These are phyloP conservation scores for Meghimatium bilineatum DNA, from an alignment of 2,888 invertebrate species.

Conservation along the genomic window DNA sequence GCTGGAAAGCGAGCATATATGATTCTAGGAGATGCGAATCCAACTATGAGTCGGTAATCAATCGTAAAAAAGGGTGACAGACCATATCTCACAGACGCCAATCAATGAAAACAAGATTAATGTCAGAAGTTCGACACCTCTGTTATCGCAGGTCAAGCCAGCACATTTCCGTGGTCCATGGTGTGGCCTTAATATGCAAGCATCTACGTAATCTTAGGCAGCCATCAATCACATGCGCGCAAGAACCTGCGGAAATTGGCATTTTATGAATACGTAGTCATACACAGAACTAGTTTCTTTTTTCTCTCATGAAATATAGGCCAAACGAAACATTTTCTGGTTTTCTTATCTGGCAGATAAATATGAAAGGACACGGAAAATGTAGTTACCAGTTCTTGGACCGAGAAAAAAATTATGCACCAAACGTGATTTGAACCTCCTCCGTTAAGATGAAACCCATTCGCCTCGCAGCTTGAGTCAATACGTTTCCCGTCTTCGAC, in stretches of 20 bases:
- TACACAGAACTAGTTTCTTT: no score
- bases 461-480: no score
- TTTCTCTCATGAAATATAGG: no score
- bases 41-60: background rate
- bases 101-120: slow-evolving; percentile 41
- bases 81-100: slow-evolving; percentile 16
- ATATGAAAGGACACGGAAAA: no score
- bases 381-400: no score
- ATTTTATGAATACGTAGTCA: background rate
- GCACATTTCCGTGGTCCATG: background rate
- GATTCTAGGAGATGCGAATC: background rate
- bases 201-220: background rate
- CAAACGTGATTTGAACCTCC: no score
- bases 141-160: slow-evolving; percentile 7
- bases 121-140: slow-evolving; percentile 22
- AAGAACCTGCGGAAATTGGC: background rate
- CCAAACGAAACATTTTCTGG: no score
- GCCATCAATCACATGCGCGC: background rate
- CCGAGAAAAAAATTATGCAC: no score
- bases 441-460: no score
- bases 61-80: background rate
- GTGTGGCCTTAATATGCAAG: background rate
- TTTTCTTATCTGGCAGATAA: no score
- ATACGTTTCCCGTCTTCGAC: no score
- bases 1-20: background rate